Conservation (phyloP, 1,140 invertebrate species). For the Orchestia grillus region DNA sequence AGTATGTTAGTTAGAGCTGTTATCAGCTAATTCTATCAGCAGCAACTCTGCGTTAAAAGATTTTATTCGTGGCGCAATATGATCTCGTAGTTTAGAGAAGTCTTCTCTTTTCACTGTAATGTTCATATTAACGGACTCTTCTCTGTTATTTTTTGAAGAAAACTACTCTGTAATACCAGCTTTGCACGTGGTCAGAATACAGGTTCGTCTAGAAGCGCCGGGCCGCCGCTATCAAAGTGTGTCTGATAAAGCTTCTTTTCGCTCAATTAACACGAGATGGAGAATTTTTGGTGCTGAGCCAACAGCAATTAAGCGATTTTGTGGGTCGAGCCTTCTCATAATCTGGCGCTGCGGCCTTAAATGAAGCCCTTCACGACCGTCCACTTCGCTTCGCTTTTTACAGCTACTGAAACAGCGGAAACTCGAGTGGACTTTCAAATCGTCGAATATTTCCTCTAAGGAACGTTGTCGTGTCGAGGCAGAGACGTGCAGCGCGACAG, state of each 20-base stretch:
- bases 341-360: neutral
- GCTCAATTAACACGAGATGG: neutral
- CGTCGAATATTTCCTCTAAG: neutral
- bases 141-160: neutral
- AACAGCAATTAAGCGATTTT: neutral
- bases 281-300: neutral
- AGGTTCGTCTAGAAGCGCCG: neutral
- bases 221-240: neutral
- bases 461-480: neutral
- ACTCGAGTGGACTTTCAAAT: neutral
- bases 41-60: neutral
- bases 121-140: neutral
- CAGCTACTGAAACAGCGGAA: neutral
- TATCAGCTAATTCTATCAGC: neutral
- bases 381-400: neutral
- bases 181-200: neutral
- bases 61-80: neutral
- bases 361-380: neutral
- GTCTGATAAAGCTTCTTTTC: neutral
- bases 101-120: neutral
- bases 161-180: neutral
- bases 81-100: neutral
- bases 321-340: conserved; percentile 5
- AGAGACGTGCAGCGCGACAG: neutral
- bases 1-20: neutral